phyloP scores from a whole-genome alignment of 2,888 invertebrate genomes.

The Drosophila meridiana region DNA sequence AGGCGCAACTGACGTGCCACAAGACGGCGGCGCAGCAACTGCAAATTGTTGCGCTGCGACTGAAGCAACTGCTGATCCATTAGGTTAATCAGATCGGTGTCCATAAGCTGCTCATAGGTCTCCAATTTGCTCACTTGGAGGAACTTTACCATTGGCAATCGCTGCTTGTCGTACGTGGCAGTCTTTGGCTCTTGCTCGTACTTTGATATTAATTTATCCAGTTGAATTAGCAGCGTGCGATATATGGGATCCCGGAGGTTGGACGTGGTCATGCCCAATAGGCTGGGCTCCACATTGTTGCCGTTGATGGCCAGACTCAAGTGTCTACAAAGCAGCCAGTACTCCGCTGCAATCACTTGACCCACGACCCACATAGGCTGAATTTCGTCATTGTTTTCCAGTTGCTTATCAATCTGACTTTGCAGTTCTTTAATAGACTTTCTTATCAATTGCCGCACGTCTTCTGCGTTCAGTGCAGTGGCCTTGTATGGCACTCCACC shows the following conservation, averaged over 20 bases:
- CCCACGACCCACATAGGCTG: slow-evolving; percentile 21
- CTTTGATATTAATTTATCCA: slow-evolving; percentile 86
- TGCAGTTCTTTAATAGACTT: slow-evolving; percentile 39
- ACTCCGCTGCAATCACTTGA: slow-evolving; percentile 40
- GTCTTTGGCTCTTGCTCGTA: slow-evolving; percentile 84
- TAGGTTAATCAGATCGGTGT: slow-evolving; percentile 86
- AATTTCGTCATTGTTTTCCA: slow-evolving; percentile 4
- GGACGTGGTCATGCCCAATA: slow-evolving; percentile 51
- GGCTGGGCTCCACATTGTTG: slow-evolving; percentile 85
- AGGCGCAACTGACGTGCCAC: slow-evolving; percentile 88
- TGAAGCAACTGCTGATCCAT: slow-evolving; percentile 74
- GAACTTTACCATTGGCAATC: slow-evolving; percentile 86
- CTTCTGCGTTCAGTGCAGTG: slow-evolving; percentile 8
- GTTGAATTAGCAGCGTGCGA: slow-evolving; percentile 87
- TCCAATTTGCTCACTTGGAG: slow-evolving; percentile 88
- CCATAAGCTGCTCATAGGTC: slow-evolving; percentile 89
- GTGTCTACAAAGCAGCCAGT: slow-evolving; percentile 40
- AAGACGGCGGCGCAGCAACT: slow-evolving; percentile 56
- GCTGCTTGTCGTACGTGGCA: slow-evolving; percentile 70
- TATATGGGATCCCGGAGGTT: slow-evolving; percentile 89
- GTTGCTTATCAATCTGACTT: slow-evolving; percentile 43
- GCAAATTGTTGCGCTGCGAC: slow-evolving; percentile 64
- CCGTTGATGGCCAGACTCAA: slow-evolving; percentile 79
- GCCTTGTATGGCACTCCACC: slow-evolving; percentile 48
- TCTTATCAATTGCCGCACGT: slow-evolving; percentile 36